These are phyloP conservation scores for Dicaeum eximium DNA, from an alignment of 2,113 vertebrate genomes.

Conservation along the genomic window DNA sequence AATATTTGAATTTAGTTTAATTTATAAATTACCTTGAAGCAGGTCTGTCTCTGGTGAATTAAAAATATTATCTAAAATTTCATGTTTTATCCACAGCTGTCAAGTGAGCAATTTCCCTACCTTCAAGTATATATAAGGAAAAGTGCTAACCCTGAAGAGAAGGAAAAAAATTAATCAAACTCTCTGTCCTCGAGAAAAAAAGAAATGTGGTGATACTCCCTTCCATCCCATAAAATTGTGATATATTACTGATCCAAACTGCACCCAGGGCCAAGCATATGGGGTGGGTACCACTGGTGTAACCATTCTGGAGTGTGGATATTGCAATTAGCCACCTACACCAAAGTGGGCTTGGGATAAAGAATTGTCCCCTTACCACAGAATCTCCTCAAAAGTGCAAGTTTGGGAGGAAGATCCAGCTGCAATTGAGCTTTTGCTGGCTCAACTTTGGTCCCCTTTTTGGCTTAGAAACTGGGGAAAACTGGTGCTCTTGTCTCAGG, in stretches of 20 bases:
- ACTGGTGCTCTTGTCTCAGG: background rate
- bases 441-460: background rate
- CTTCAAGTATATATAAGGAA: background rate
- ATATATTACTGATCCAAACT: background rate
- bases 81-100: constrained; percentile 35
- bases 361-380: background rate
- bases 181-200: background rate
- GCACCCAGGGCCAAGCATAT: too few relatives aligned
- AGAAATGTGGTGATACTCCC: background rate
- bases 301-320: background rate
- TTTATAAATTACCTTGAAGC: constrained; percentile 56
- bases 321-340: background rate
- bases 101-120: background rate
- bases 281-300: background rate
- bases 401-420: background rate
- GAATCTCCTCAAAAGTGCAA: background rate
- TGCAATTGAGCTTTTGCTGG: background rate
- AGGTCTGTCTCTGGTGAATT: constrained; percentile 22
- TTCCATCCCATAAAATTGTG: background rate
- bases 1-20: constrained; percentile 43
- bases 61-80: constrained; percentile 18
- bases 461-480: background rate
- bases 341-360: background rate
- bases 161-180: background rate
- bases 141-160: background rate